Evolutionary conservation across 2,888 invertebrate species (phyloP), one percentile per base, ranked within the genome.

Genomic region (Drosophila heteroneura): DNA sequence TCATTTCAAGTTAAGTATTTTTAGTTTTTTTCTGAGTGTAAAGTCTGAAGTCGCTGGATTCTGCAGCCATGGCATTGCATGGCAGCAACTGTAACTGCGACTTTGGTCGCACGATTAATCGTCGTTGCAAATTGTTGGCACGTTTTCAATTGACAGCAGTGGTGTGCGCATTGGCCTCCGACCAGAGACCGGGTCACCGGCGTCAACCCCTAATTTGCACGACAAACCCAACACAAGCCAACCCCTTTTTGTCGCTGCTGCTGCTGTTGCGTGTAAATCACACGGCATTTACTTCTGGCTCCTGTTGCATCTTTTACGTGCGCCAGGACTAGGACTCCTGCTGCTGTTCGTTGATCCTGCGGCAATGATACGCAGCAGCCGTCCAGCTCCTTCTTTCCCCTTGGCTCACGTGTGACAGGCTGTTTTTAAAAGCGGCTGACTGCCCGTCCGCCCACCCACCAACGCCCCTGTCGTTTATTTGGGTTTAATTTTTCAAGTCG

Each of bases 101-200:
- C 88, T 78, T 78, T 87, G 83, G 76, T 84, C 76, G 77, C 81
- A 88, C 92, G 91, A 92, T 92, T 92, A 92, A 92, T 92, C 92
- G 92, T 90, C 91, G 87, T 92, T 91, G 92, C 92, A 92, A 92
- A 92, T 92, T 92, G 92, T 91, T 92, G 92, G 92, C 92, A 92
- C 92, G 92, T 92, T 92, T 92, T 92, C 93, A 92, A 91, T 92
- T 92, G 92, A 92, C 92, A 92, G 83, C 62, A 69, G 73, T 70
- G 62, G 76, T 70, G 71, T 69, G 66, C 71, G 70, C 44, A 35
- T 30, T 35, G 64, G 56, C 56, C 49, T 59, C 56, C 70, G 69
- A 76, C 74, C 67, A 74, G 71, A 51, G 26, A 37, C 54, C 37
- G 53, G 71, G 70, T 72, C 62, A 33, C 10, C 63, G 56, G 51